Base-by-base conservation (phyloP, 1,140 invertebrate species). In the Lamellibrachia luymesi region DNA sequence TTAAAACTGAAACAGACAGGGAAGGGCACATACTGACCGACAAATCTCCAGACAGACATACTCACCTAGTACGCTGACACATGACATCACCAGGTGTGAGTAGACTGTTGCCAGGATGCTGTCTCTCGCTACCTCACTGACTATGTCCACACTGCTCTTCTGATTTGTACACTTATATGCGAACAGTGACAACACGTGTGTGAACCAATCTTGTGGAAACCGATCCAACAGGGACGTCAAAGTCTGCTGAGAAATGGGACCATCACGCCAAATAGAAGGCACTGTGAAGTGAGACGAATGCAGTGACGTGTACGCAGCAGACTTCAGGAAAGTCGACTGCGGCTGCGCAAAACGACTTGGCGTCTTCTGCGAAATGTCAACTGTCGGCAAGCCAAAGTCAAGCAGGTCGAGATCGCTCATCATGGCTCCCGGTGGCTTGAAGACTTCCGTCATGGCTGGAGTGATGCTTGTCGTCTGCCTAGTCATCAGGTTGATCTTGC, bases 1-100 rank as follows among this genome's bases (percentile, higher is more conserved):
- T 38, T 38, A 38, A 38, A 38, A 38, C 38, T 38, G 38, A 38
- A 38, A 38, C 38, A 38, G 38, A 38, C 38, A 38, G 38, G 38
- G 38, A 38, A 38, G 38, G 38, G 38, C 38, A 56, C 7, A 22
- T 91, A n/a, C 7, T n/a, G 17, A 91, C 89, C 27, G 49, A 91
- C 5, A n/a, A 91, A 25, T 25, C 91, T 91, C 13, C 13, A n/a
- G 17, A 50, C 51, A 50, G 51, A 52, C 13, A 7, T 8, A 93
- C 93, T 93, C 52, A 93, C 92, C 92, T 17, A 93, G 92, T 92
- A 92, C 89, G 25, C 90, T 49, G 10, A 90, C 52, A 93, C 95
- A 96, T 52, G 96, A 95, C 96, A 96, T 96, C 49, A 95, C 94
- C 10, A 96, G 94, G 94, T 96, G 96, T 90, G 95, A 94, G 94